A percentile compares a stretch with the other conserved stretches of the same genome.
Conservation (phyloP, 2,113 vertebrate species). For the Cepphus grylle region DNA sequence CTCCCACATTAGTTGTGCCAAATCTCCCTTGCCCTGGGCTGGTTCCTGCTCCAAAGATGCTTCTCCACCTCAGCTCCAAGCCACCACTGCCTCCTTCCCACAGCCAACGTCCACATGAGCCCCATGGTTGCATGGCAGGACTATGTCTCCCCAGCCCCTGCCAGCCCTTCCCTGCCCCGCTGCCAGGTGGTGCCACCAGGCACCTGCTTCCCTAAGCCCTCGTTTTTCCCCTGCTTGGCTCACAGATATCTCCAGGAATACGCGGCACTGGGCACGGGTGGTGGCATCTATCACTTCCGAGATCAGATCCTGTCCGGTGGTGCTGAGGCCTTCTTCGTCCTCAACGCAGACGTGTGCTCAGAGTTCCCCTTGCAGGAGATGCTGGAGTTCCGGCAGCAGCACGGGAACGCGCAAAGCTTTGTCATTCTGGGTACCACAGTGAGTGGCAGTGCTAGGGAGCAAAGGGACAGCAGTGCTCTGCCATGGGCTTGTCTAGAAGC, state of each 20-base stretch:
- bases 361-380: slow-evolving; percentile 92
- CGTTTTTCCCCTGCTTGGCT: background rate
- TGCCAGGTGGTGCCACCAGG: fast-evolving
- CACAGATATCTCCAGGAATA: slow-evolving; percentile 92
- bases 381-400: slow-evolving; percentile 84
- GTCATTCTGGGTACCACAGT: slow-evolving; percentile 96
- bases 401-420: slow-evolving; percentile 80
- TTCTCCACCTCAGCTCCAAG: background rate
- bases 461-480: background rate
- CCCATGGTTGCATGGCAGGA: fast-evolving
- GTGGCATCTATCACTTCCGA: slow-evolving; percentile 97
- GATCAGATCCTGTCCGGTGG: slow-evolving; percentile 95
- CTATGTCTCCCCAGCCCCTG: background rate
- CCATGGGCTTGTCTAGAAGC: background rate
- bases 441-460: slow-evolving; percentile 40
- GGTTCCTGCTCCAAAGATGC: background rate
- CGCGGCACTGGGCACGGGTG: slow-evolving; percentile 90
- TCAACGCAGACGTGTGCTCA: slow-evolving; percentile 95
- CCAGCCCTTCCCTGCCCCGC: background rate
- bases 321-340: slow-evolving; percentile 92
- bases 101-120: fast-evolving
- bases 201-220: background rate
- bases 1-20: fast-evolving
- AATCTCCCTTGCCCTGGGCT: background rate
- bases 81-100: background rate